Evolutionary conservation across 2,113 vertebrate genomes (phyloP).

Genomic region (Lethenteron camtschaticum): DNA sequence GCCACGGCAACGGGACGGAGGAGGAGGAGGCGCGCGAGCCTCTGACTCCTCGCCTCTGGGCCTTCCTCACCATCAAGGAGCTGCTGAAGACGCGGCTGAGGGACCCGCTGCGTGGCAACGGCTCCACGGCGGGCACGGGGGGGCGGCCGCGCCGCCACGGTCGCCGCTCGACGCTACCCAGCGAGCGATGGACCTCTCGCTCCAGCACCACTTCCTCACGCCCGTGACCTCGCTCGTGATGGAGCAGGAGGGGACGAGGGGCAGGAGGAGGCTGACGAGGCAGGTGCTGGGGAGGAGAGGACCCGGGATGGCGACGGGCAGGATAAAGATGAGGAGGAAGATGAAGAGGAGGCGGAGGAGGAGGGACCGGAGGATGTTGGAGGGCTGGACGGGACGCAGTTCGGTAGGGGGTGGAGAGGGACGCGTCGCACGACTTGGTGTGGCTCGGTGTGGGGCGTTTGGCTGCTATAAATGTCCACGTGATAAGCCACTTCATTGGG

Average conservation of each 20-base stretch:
- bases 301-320: not conserved
- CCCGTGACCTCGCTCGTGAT: constrained; percentile 45
- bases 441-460: not conserved
- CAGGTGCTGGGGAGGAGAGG: constrained; percentile 9
- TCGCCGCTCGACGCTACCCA: constrained; percentile 21
- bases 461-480: too few relatives aligned
- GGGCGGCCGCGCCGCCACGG: constrained; percentile 9
- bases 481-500: too few relatives aligned
- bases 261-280: constrained; percentile 13
- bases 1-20: constrained; percentile 17
- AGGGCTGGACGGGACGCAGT: not conserved
- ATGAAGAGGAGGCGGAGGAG: not conserved
- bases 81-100: constrained; percentile 31
- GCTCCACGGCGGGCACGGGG: constrained; percentile 12
- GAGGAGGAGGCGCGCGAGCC: constrained; percentile 17
- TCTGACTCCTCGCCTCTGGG: constrained; percentile 42
- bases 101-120: constrained; percentile 10
- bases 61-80: constrained; percentile 43
- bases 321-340: not conserved
- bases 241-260: constrained; percentile 26
- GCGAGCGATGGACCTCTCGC: constrained; percentile 40
- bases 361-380: too few relatives aligned
- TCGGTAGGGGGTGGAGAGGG: not conserved
- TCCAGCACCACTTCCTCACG: constrained; percentile 49
- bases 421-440: not conserved